Conservation (phyloP, 37 sponge, comb jelly and placozoan species). For the Crambe crambe region DNA sequence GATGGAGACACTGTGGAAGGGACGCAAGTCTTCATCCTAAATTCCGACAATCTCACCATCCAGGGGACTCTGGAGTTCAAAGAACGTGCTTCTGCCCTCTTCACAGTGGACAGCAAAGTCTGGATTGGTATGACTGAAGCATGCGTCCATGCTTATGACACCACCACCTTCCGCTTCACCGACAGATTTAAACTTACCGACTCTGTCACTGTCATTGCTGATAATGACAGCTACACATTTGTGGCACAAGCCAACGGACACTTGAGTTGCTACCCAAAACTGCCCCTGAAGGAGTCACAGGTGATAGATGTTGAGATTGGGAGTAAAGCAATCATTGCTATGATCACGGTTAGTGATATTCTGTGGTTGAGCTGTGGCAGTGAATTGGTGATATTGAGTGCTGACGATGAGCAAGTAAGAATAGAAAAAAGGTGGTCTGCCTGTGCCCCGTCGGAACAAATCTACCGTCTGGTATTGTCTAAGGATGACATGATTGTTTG, state of each 20-base stretch:
- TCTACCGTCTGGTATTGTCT: constrained; percentile 55
- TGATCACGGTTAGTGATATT: constrained; percentile 58
- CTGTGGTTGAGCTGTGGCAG: constrained; percentile 75
- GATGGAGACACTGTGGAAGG: constrained; percentile 43
- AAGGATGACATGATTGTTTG: constrained; percentile 44
- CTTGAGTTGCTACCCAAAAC: constrained; percentile 68
- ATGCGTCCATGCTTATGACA: constrained; percentile 78
- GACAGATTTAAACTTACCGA: constrained; percentile 57
- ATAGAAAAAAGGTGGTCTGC: constrained; percentile 36
- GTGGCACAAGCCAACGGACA: constrained; percentile 79
- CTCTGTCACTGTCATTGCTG: constrained; percentile 72
- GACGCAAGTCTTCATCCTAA: constrained; percentile 81
- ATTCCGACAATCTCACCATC: constrained; percentile 63
- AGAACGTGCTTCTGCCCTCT: constrained; percentile 57
- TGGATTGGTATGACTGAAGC: constrained; percentile 77
- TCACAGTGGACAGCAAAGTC: constrained; percentile 72
- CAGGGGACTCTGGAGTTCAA: constrained; percentile 71
- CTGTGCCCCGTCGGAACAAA: constrained; percentile 43
- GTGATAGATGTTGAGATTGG: constrained; percentile 45
- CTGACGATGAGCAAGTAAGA: constrained; percentile 53
- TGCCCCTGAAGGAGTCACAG: constrained; percentile 16
- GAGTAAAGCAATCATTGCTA: constrained; percentile 62
- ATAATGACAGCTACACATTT: constrained; percentile 73
- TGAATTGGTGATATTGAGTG: constrained; percentile 64
- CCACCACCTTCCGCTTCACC: constrained; percentile 72